A percentile compares a stretch with the other conserved stretches of the same genome.
phyloP scores from a whole-genome alignment of 2,888 invertebrate genomes.

The Lampropteryx suffumata region DNA sequence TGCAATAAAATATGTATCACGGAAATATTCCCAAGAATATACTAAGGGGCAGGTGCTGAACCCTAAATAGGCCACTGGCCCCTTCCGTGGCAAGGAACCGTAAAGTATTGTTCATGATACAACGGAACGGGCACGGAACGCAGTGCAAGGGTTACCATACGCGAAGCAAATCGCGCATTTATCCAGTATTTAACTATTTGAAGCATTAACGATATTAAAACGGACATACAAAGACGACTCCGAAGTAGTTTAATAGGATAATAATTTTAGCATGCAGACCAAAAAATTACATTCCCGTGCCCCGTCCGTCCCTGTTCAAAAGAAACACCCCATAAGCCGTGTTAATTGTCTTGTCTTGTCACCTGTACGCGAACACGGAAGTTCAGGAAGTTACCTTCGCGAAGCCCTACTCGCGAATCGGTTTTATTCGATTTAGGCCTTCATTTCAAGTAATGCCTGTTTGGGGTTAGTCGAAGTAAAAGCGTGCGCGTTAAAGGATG shows the following conservation, averaged over 20 bases:
- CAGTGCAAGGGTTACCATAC: background rate
- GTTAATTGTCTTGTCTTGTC: slow-evolving; percentile 23
- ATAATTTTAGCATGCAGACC: no score
- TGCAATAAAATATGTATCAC: slow-evolving; percentile 9
- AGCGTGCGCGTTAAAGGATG: background rate
- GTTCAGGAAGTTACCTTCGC: slow-evolving; percentile 20
- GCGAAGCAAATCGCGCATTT: background rate
- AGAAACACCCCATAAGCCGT: slow-evolving; percentile 4
- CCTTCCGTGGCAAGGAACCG: slow-evolving; percentile 18
- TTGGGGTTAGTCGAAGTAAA: slow-evolving; percentile 3
- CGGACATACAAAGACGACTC: no score
- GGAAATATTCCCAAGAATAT: slow-evolving; percentile 16
- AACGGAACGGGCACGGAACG: slow-evolving; percentile 17
- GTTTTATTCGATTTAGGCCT: slow-evolving; percentile 14
- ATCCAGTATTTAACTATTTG: background rate
- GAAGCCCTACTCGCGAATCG: slow-evolving; percentile 23
- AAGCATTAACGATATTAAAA: no score
- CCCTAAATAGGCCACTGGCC: slow-evolving; percentile 24
- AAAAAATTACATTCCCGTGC: background rate
- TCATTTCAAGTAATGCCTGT: background rate
- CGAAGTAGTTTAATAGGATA: no score
- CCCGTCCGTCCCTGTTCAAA: background rate
- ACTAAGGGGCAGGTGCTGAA: slow-evolving; percentile 21
- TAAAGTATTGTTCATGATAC: slow-evolving; percentile 12
- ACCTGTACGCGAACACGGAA: slow-evolving; percentile 19